Evolutionary conservation across 2,113 vertebrate species (phyloP), one percentile per base, ranked within the genome.

Genomic region (Ovis aries): DNA sequence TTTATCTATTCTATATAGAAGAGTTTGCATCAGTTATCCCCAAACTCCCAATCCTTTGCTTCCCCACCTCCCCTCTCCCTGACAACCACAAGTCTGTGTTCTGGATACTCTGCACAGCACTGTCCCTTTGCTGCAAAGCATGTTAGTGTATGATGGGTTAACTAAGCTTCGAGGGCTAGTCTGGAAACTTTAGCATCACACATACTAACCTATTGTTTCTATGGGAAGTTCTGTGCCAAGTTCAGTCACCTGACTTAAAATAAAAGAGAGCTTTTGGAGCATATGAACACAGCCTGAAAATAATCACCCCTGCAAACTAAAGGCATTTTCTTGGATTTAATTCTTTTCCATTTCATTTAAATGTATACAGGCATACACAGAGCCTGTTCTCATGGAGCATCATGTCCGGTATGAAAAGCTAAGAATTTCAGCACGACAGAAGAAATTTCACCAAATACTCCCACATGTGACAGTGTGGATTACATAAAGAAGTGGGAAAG

Each of bases 321-420:
- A 80, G 78, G 84, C 71, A 89, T 81, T 84, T 84, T 82, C 90
- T 82, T 77, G 43, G 60, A 67, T 83, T 94, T 90, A 29, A 50
- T 82, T 98, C 95, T 97, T 94, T 93, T 96, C 97, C 95, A 88
- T 97, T 96, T 96, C 80, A 95, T 83, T 97, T 94, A 96, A 94
- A 98, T 94, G 57, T 45, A 77, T 11, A 67, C 89, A 93, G 62
- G 92, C 43, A 36, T 17, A 94, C 40, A 95, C 31, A 98, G 25
- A 97, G 83, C 27, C 85, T 89, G 53, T 86, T 97, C 90, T 94
- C 95, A 71, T 84, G 48, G 71, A 98, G 83, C 48, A 97, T 89
- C 92, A 36, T 19, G 33, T 31, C 94, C 3, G 0, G 87, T 80
- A 87, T 36, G 40, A 64, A 92, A 77, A 98, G 97, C 89, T 74